These are phyloP conservation scores for Pterostichus madidus DNA, from an alignment of 2,888 invertebrate species.

Conservation along the genomic window DNA sequence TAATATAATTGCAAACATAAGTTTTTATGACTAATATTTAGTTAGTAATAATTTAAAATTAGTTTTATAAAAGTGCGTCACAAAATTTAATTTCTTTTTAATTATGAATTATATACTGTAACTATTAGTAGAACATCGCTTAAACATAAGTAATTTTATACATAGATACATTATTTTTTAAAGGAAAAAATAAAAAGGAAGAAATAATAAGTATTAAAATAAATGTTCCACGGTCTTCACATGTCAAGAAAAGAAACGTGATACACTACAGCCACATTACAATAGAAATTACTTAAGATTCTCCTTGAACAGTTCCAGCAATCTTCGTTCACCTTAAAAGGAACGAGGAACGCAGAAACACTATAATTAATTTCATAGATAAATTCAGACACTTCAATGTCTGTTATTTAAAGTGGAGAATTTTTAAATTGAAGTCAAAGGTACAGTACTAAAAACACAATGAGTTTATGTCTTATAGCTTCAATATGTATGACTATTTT, in stretches of 20 bases:
- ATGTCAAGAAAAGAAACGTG: not conserved
- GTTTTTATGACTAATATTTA: too few species aligned
- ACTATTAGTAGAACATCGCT: too few species aligned
- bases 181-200: too few species aligned
- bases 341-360: conserved; percentile 29
- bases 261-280: conserved; percentile 24
- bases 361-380: conserved; percentile 48
- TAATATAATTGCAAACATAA: too few species aligned
- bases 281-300: conserved; percentile 47
- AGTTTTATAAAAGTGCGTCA: too few species aligned
- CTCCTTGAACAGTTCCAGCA: conserved; percentile 34
- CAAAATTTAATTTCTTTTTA: too few species aligned
- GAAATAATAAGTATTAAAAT: not conserved
- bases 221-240: not conserved
- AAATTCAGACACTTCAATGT: conserved; percentile 18
- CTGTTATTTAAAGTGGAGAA: conserved; percentile 8
- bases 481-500: too few species aligned
- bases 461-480: not conserved
- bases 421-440: conserved; percentile 20
- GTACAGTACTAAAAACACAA: not conserved
- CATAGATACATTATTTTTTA: too few species aligned
- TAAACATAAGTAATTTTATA: too few species aligned
- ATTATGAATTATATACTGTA: too few species aligned
- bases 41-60: too few species aligned
- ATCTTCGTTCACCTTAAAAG: conserved; percentile 38